phyloP scores from a whole-genome alignment of 2,888 invertebrate genomes.

The Eristalis pertinax region DNA sequence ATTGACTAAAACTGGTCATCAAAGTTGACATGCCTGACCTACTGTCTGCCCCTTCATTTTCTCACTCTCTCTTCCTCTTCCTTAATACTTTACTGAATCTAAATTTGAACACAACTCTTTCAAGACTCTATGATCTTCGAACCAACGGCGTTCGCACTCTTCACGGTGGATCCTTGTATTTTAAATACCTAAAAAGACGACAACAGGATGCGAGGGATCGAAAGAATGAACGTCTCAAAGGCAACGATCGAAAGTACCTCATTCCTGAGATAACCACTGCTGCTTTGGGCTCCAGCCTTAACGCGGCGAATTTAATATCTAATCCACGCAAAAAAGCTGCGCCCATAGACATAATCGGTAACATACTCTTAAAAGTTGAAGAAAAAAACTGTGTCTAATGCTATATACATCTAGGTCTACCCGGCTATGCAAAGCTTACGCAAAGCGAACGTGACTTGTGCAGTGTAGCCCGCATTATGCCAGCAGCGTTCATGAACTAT shows the following conservation, averaged over 20 bases:
- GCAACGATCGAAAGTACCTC: slow-evolving; percentile 76
- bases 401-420: slow-evolving; percentile 85
- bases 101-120: not conserved
- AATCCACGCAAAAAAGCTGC: slow-evolving; percentile 78
- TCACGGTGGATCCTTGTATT: slow-evolving; percentile 85
- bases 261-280: slow-evolving; percentile 77
- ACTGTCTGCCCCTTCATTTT: not conserved
- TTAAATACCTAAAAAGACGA: slow-evolving; percentile 84
- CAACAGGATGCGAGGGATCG: slow-evolving; percentile 76
- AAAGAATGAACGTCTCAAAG: slow-evolving; percentile 63
- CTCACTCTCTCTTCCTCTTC: not conserved
- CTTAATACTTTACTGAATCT: not conserved
- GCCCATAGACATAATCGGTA: slow-evolving; percentile 79
- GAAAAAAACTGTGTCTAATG: not conserved
- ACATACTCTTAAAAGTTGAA: not conserved
- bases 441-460: slow-evolving; percentile 89
- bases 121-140: slow-evolving; percentile 85
- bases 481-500: slow-evolving; percentile 90
- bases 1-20: too few species aligned
- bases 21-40: too few species aligned
- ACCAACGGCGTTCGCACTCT: slow-evolving; percentile 87
- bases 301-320: slow-evolving; percentile 61
- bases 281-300: not conserved
- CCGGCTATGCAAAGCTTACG: slow-evolving; percentile 89
- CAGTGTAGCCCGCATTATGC: slow-evolving; percentile 88